Base-by-base conservation (phyloP, 1,140 invertebrate genomes). In the Bactericera cockerelli region DNA sequence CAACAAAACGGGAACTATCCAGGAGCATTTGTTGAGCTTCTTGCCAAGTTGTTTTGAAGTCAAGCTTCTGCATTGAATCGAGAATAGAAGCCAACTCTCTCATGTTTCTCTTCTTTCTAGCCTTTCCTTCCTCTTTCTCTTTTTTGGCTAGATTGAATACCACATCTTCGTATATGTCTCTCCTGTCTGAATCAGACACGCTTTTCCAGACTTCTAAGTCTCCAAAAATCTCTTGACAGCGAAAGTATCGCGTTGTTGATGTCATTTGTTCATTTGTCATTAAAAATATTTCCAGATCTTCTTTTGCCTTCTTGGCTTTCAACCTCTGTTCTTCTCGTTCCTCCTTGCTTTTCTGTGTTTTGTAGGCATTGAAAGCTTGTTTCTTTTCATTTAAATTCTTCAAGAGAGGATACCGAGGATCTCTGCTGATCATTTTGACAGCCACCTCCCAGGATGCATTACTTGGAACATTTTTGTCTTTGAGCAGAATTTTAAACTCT, bases 311-410 rank as follows among this genome's bases (percentile, higher is more conserved):
- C 70, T 98, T 98, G 1, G 91, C 83, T 68, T 85, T 84, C 57
- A 91, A 73, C 67, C 95, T 79, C 61, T 93, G 87, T 71, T 97
- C 95, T 70, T 99, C 96, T 66, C 89, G 84, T 72, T 98, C 95
- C 68, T 98, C 95, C 75, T 98, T 98, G 13, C 89, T 78, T 69
- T 86, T 88, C 70, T 98, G 93, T 14, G 92, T 95, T 74, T 99
- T 99, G 70, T 98, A 99, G 1, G 91, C 89, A 76, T 99, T 98
- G 67, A 99, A 99, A 0, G 92, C 91, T 71, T 98, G 93, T 70
- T 98, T 99, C 66, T 93, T 88, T 68, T 99, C 94, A 73, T 93
- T 97, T 0, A 98, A 75, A 65, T 93, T 92, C 67, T 93, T 93
- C 66, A 98, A 84, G n/a, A 86, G 84, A n/a, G 83, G 83, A 76